phyloP scores from a whole-genome alignment of 2,797 vertebrate genomes.

The Poliocrania exsul region DNA sequence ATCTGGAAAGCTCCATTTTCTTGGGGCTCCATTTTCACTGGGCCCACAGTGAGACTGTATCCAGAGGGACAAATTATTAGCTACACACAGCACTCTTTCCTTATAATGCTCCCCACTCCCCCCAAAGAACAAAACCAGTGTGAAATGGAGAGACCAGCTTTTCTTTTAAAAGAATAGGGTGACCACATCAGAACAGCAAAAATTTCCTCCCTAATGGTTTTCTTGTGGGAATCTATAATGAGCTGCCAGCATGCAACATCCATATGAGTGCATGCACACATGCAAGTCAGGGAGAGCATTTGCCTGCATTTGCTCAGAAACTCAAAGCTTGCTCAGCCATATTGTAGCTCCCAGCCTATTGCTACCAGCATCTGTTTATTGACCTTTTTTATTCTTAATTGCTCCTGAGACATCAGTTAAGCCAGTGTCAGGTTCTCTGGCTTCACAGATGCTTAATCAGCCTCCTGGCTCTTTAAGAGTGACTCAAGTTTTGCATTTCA shows the following conservation, averaged over 20 bases:
- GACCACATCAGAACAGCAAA: constrained; percentile 23
- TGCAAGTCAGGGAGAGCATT: background rate
- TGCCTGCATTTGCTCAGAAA: background rate
- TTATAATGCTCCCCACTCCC: background rate
- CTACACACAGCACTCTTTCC: background rate
- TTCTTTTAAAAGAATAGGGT: constrained; percentile 1
- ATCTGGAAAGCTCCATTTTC: background rate
- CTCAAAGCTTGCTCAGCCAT: background rate
- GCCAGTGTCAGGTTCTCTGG: background rate
- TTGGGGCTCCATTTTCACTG: background rate
- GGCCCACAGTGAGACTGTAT: background rate
- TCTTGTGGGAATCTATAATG: constrained; percentile 3
- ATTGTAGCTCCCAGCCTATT: background rate
- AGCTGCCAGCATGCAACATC: background rate
- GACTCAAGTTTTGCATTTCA: background rate
- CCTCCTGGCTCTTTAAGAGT: background rate
- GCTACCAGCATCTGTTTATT: background rate
- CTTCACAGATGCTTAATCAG: background rate
- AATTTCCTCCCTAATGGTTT: constrained; percentile 12
- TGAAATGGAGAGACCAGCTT: background rate
- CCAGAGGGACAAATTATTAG: background rate
- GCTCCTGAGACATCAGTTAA: background rate
- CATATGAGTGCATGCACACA: background rate
- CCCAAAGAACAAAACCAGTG: background rate
- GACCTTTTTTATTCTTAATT: background rate